These are phyloP conservation scores for Sitta carolinensis DNA, from an alignment of 2,797 vertebrate genomes.

Conservation along the genomic window DNA sequence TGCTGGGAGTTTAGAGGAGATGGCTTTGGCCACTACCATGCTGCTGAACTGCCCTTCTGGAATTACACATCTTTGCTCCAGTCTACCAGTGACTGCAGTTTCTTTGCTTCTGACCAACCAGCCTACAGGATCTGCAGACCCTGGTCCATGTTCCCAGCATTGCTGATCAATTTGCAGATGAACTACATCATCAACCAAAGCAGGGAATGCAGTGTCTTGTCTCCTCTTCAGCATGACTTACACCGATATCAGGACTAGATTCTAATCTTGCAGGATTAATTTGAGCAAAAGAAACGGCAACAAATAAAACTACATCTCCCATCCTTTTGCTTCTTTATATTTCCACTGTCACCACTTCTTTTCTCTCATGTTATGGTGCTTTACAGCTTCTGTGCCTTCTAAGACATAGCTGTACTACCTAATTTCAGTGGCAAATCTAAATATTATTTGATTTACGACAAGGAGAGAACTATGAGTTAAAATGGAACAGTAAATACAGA, in stretches of 20 bases:
- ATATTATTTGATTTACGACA: not conserved
- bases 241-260: not conserved
- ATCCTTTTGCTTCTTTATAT: not conserved
- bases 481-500: not conserved
- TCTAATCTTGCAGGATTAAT: not conserved
- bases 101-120: not conserved
- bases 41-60: not conserved
- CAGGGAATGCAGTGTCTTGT: not conserved
- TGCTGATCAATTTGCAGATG: not conserved
- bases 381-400: not conserved
- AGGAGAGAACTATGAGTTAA: not conserved
- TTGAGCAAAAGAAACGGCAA: not conserved
- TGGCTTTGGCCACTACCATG: not conserved
- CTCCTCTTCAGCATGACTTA: not conserved
- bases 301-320: not conserved
- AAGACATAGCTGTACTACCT: not conserved
- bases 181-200: not conserved
- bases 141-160: not conserved
- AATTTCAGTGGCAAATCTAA: not conserved
- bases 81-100: not conserved
- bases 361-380: not conserved
- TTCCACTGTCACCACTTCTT: not conserved
- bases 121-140: not conserved
- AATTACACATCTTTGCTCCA: not conserved
- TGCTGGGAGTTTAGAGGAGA: not conserved